Percentiles rank a stretch among this genome's conserved stretches.
Conservation (phyloP, 2,888 invertebrate genomes). For the Tenthredo amoena region DNA sequence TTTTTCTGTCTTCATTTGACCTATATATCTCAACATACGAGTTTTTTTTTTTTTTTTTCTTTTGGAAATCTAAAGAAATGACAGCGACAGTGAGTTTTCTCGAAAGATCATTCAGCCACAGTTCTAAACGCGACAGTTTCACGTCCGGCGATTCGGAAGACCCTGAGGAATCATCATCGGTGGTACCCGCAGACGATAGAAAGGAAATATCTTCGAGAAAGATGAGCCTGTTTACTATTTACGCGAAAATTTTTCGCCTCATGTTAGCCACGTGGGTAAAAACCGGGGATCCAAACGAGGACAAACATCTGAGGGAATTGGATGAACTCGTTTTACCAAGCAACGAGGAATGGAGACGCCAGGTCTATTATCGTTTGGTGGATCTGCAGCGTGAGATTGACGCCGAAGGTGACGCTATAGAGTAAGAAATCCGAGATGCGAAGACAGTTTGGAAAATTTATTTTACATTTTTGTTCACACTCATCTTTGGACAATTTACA, state of each 20-base stretch:
- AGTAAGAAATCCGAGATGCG: constrained; percentile 53
- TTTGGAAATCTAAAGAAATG: constrained; percentile 2
- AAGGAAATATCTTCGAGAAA: constrained; percentile 70
- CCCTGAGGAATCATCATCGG: neutral
- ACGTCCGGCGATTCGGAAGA: constrained; percentile 3
- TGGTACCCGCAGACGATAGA: constrained; percentile 1
- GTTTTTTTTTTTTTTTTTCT: neutral
- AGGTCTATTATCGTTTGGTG: constrained; percentile 85
- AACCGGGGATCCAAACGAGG: constrained; percentile 59
- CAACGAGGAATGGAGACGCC: constrained; percentile 84
- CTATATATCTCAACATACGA: neutral
- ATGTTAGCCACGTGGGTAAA: constrained; percentile 79
- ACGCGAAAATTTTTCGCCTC: constrained; percentile 84
- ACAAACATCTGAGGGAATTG: constrained; percentile 74
- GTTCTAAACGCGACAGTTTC: constrained; percentile 11
- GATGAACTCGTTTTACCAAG: constrained; percentile 85
- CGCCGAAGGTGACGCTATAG: constrained; percentile 65
- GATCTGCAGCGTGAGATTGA: constrained; percentile 82
- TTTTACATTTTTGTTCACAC: neutral
- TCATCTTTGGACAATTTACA: neutral
- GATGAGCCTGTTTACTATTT: constrained; percentile 83
- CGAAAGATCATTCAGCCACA: constrained; percentile 34
- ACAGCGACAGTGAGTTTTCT: constrained; percentile 37
- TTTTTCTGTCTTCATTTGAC: neutral
- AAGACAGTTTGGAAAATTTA: constrained; percentile 38